Percentiles rank a stretch among this genome's conserved stretches.
Evolutionary conservation across 64 coral and sea anemone genomes (phyloP).

Genomic region (Porites lutea): DNA sequence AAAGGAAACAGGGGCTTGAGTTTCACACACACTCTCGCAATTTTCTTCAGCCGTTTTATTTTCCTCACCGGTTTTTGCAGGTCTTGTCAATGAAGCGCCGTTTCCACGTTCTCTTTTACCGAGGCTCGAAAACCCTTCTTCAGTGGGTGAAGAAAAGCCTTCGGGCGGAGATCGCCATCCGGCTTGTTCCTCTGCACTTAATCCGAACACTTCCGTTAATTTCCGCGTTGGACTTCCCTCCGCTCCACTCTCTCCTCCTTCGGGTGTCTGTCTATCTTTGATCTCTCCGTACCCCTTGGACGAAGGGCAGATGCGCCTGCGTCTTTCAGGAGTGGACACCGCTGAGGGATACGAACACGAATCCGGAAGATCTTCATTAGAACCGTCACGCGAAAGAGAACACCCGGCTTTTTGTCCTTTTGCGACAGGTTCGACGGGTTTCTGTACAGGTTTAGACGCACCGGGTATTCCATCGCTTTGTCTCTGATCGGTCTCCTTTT

Average conservation of each 20-base stretch:
- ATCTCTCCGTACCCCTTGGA: conserved; percentile 6
- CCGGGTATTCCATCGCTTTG: conserved; percentile 12
- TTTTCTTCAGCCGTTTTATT: not conserved
- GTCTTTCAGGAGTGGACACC: conserved; percentile 35
- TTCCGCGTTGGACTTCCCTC: conserved; percentile 41
- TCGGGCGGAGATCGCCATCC: conserved; percentile 35
- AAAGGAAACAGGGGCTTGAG: not conserved
- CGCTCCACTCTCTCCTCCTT: not conserved
- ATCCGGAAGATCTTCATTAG: conserved; percentile 28
- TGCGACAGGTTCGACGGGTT: not conserved
- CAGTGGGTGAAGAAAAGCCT: conserved; percentile 23
- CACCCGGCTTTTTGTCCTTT: not conserved
- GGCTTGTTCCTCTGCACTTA: conserved; percentile 9
- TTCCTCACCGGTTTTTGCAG: not conserved
- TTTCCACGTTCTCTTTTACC: conserved; percentile 35
- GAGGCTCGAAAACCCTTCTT: conserved; percentile 1
- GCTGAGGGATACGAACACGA: conserved; percentile 21
- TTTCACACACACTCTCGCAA: not conserved
- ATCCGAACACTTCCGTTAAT: conserved; percentile 45
- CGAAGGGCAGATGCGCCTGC: conserved; percentile 27
- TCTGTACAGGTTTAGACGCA: conserved; percentile 3
- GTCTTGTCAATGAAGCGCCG: conserved; percentile 17
- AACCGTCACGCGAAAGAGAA: not conserved
- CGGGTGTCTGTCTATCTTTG: conserved; percentile 14
- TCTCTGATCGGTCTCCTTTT: conserved; percentile 4